phyloP scores from a whole-genome alignment of 92 coral and sea anemone species.

The Diadumene lineata region DNA sequence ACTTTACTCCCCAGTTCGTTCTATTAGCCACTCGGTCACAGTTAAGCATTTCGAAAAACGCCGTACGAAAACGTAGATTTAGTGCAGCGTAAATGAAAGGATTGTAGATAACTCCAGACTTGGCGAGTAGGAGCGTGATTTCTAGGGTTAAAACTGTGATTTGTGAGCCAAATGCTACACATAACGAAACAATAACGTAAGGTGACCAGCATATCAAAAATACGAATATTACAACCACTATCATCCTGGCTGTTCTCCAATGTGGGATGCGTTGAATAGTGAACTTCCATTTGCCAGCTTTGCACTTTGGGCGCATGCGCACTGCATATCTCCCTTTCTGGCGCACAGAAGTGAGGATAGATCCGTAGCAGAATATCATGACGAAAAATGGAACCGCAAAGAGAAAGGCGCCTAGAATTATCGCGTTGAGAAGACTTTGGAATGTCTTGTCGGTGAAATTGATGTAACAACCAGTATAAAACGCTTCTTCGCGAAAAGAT shows the following conservation, averaged over 20 bases:
- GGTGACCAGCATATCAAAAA: conserved; percentile 84
- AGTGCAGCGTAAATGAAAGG: conserved; percentile 85
- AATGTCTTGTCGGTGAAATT: conserved; percentile 38
- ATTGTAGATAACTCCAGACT: conserved; percentile 71
- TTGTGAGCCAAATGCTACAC: conserved; percentile 60
- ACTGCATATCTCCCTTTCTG: conserved; percentile 49
- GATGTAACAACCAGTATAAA: conserved; percentile 80
- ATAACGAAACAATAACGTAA: conserved; percentile 52
- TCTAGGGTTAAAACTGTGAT: conserved; percentile 58
- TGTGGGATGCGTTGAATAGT: conserved; percentile 51
- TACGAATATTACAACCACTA: conserved; percentile 60
- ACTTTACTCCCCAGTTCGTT: conserved; percentile 35
- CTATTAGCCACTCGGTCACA: conserved; percentile 16
- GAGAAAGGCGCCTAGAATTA: conserved; percentile 57
- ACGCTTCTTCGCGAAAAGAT: conserved; percentile 64
- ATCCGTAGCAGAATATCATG: conserved; percentile 70
- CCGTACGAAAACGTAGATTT: conserved; percentile 80
- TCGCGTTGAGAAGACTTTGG: conserved; percentile 51
- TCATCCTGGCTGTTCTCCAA: conserved; percentile 82
- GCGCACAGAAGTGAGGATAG: conserved; percentile 66
- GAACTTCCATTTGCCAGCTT: conserved; percentile 39
- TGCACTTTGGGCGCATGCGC: conserved; percentile 26
- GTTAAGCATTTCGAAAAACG: conserved; percentile 53
- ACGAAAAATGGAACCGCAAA: conserved; percentile 67
- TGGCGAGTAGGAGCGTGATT: conserved; percentile 65